Percentiles rank a stretch among this genome's conserved stretches.
These are phyloP conservation scores for Drosophila funebris DNA, from an alignment of 1,140 invertebrate species.

Conservation along the genomic window DNA sequence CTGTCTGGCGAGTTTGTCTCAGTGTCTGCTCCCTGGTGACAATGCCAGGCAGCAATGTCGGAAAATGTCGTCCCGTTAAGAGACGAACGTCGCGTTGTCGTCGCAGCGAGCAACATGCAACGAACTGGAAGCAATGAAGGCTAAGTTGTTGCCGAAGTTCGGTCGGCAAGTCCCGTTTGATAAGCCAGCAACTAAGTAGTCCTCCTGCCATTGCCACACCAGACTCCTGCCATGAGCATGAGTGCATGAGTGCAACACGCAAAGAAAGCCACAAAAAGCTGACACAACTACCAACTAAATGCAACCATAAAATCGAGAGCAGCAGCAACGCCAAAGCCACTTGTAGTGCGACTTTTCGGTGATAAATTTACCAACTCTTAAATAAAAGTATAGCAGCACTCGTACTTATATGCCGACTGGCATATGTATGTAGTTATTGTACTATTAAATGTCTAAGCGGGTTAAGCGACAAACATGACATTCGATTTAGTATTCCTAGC, in stretches of 20 bases:
- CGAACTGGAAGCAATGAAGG: constrained; percentile 79
- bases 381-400: background rate
- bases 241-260: constrained; percentile 25
- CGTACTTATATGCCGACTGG: background rate
- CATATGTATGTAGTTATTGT: constrained; percentile 23
- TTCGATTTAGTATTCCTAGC: no score
- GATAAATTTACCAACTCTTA: constrained; percentile 38
- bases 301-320: constrained; percentile 31
- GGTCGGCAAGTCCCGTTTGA: constrained; percentile 38
- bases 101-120: constrained; percentile 57
- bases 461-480: background rate
- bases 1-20: constrained; percentile 1
- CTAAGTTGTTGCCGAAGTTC: constrained; percentile 75
- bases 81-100: constrained; percentile 31
- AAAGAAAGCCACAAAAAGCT: constrained; percentile 39
- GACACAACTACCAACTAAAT: constrained; percentile 26
- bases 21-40: constrained; percentile 32
- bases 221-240: background rate
- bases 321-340: constrained; percentile 8
- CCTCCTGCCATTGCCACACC: background rate
- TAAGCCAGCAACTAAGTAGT: constrained; percentile 45
- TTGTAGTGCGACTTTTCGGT: constrained; percentile 12
- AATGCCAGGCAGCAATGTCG: constrained; percentile 17
- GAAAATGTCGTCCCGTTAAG: constrained; percentile 24
- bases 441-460: constrained; percentile 24